phyloP scores from a whole-genome alignment of 1,140 invertebrate genomes.

The Calephelis nemesis region DNA sequence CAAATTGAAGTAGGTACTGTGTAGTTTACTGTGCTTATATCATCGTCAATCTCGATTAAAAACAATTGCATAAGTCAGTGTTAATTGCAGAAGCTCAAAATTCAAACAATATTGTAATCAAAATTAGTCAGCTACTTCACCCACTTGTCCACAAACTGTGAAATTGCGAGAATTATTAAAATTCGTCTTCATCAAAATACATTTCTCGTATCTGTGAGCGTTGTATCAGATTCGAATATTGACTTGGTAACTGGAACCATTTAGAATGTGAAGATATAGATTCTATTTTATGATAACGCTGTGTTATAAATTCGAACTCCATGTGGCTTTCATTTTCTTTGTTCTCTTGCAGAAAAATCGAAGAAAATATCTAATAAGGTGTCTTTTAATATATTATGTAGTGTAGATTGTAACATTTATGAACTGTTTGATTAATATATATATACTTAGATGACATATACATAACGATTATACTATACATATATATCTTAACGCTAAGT shows the following conservation, averaged over 20 bases:
- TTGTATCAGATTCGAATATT: background rate
- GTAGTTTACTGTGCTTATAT: too few relatives aligned
- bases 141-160: constrained; percentile 48
- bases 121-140: constrained; percentile 39
- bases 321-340: constrained; percentile 53
- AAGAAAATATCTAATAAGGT: background rate
- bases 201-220: background rate
- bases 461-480: too few relatives aligned
- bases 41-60: background rate
- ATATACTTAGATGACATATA: too few relatives aligned
- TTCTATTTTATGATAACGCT: constrained; percentile 67
- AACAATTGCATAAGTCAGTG: constrained; percentile 2
- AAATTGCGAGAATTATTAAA: constrained; percentile 41
- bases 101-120: constrained; percentile 25
- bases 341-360: constrained; percentile 47
- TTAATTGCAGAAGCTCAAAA: background rate
- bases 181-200: constrained; percentile 17
- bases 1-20: too few relatives aligned
- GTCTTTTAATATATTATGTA: too few relatives aligned
- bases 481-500: too few relatives aligned
- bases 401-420: background rate
- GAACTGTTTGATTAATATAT: too few relatives aligned
- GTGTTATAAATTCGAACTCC: constrained; percentile 50
- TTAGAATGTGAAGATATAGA: constrained; percentile 53
- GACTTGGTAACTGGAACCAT: constrained; percentile 11